Evolutionary conservation across 2,888 invertebrate genomes (phyloP).

Genomic region (Andrena marginata): DNA sequence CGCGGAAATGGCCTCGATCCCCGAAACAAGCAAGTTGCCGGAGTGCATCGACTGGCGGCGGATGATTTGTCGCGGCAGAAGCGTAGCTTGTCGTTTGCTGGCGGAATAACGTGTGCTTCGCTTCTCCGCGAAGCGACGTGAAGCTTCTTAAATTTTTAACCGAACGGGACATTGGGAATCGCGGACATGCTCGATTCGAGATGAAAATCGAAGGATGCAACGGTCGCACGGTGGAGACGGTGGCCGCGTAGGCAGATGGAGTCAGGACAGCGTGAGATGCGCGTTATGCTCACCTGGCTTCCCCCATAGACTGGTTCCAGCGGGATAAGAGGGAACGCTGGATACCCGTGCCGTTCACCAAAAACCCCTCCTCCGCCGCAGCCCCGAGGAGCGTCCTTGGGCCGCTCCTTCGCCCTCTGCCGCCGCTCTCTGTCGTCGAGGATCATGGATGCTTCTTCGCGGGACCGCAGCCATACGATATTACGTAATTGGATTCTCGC

Average conservation of each 20-base stretch:
- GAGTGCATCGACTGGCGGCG: not conserved
- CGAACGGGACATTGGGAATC: not conserved
- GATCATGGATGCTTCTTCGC: conserved; percentile 71
- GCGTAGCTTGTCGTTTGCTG: not conserved
- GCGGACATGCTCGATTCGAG: not conserved
- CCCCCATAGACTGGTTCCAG: conserved; percentile 69
- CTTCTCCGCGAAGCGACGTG: too few relatives aligned
- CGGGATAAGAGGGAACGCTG: conserved; percentile 30
- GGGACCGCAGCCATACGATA: conserved; percentile 75
- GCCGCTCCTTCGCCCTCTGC: conserved; percentile 1
- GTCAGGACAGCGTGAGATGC: conserved; percentile 81
- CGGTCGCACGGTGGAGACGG: conserved; percentile 8
- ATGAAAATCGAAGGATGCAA: not conserved
- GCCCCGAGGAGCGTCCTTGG: conserved; percentile 21
- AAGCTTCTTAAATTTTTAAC: too few relatives aligned
- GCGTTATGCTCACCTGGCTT: conserved; percentile 80
- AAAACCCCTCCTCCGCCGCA: conserved; percentile 50
- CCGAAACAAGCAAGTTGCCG: not conserved
- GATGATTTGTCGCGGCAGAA: not conserved
- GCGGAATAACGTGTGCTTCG: too few relatives aligned
- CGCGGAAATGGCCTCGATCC: conserved; percentile 38
- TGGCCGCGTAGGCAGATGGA: conserved; percentile 77
- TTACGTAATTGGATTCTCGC: conserved; percentile 81
- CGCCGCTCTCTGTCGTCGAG: conserved; percentile 60
- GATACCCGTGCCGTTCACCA: conserved; percentile 44